Conservation (phyloP, 2,113 vertebrate species). For the Neomonachus schauinslandi region DNA sequence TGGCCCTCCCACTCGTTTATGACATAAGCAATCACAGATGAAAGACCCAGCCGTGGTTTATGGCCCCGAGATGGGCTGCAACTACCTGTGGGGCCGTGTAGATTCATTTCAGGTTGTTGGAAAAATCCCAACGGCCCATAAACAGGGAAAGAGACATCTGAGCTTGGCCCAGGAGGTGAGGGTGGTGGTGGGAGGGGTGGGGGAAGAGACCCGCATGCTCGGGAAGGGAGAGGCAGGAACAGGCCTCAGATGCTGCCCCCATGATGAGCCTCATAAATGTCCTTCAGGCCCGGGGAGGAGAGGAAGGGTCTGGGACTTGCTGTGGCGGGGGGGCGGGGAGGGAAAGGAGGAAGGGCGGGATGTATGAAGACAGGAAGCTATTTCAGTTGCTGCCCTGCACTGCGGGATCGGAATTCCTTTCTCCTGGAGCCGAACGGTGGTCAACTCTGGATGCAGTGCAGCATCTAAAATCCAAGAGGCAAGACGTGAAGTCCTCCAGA, state of each 20-base stretch:
- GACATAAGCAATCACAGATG: conserved; percentile 61
- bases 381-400: background rate
- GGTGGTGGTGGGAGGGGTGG: background rate
- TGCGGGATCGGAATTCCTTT: background rate
- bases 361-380: background rate
- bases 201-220: background rate
- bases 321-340: background rate
- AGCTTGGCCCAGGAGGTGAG: background rate
- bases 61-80: background rate
- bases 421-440: background rate
- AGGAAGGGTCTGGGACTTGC: conserved; percentile 23
- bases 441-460: background rate
- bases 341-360: background rate
- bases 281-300: background rate
- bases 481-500: background rate
- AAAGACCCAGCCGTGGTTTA: conserved; percentile 65
- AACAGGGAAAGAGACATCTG: conserved; percentile 62
- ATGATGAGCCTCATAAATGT: conserved; percentile 48
- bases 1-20: conserved; percentile 56
- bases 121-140: conserved; percentile 64
- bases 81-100: conserved; percentile 70
- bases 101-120: conserved; percentile 70
- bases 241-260: background rate
- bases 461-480: background rate
- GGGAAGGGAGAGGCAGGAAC: conserved; percentile 37